Percentiles rank a stretch among this genome's conserved stretches.
phyloP scores from a whole-genome alignment of 1,140 invertebrate species.

The Aphaenogaster rudis region DNA sequence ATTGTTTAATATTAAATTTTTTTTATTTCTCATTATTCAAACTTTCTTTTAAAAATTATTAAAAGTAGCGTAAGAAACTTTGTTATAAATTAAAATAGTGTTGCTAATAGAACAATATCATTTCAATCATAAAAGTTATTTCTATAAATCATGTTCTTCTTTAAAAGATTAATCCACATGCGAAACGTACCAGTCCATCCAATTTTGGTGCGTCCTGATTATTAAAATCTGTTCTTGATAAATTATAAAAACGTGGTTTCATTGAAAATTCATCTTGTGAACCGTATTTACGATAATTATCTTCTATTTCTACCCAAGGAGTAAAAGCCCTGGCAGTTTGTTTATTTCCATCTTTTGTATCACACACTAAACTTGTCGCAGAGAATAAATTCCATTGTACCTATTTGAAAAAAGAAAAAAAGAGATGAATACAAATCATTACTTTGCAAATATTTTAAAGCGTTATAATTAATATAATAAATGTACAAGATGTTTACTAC shows the following conservation, averaged over 20 bases:
- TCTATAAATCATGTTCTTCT: conserved; percentile 2
- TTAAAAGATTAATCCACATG: neutral
- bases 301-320: conserved; percentile 93
- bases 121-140: neutral
- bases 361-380: conserved; percentile 88
- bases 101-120: neutral
- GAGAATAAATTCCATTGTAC: conserved; percentile 95
- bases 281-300: conserved; percentile 92
- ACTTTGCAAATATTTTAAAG: neutral
- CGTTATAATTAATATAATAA: conserved; percentile 2
- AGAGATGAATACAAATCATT: conserved; percentile 8
- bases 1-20: conserved; percentile 9
- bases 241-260: conserved; percentile 95
- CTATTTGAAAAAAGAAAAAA: conserved; percentile 83
- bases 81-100: conserved; percentile 8
- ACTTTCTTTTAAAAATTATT: neutral
- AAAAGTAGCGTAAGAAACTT: neutral
- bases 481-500: conserved; percentile 86
- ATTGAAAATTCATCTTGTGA: conserved; percentile 92
- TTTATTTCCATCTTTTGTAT: conserved; percentile 88
- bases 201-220: conserved; percentile 94
- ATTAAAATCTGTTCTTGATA: conserved; percentile 92
- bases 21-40: too few relatives aligned
- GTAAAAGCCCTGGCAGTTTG: conserved; percentile 90
- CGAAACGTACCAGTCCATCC: conserved; percentile 92